phyloP scores from a whole-genome alignment of 2,888 invertebrate genomes.

The Lasius fuliginosus region DNA sequence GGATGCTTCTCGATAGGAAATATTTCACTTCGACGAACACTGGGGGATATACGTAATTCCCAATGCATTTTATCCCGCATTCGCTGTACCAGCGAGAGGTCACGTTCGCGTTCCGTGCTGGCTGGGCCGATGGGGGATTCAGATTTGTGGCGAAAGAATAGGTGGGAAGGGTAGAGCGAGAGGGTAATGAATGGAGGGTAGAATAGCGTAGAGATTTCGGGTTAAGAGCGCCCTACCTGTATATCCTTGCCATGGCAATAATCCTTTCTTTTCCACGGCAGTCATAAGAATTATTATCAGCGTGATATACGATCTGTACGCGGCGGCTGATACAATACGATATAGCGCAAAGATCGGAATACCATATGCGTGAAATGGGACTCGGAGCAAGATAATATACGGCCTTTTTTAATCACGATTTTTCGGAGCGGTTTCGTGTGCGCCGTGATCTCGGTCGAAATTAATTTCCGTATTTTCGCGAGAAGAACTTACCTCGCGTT shows the following conservation, averaged over 20 bases:
- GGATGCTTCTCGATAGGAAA: conserved; percentile 80
- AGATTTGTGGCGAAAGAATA: conserved; percentile 71
- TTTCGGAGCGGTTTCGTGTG: conserved; percentile 19
- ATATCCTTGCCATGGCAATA: conserved; percentile 61
- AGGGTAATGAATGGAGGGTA: conserved; percentile 67
- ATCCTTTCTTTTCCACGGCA: conserved; percentile 40
- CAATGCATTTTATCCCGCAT: conserved; percentile 81
- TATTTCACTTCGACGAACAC: conserved; percentile 80
- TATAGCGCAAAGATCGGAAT: conserved; percentile 49
- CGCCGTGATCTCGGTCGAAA: conserved; percentile 46
- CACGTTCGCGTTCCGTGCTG: conserved; percentile 66
- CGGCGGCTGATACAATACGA: conserved; percentile 53
- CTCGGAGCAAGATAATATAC: conserved; percentile 24
- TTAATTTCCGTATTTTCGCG: conserved; percentile 40
- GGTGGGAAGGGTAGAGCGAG: conserved; percentile 44
- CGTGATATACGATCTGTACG: conserved; percentile 47
- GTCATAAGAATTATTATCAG: conserved; percentile 49
- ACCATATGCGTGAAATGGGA: conserved; percentile 50
- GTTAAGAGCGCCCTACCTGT: conserved; percentile 61
- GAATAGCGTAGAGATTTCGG: conserved; percentile 66
- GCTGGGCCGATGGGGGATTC: conserved; percentile 63
- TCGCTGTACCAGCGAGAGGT: conserved; percentile 67
- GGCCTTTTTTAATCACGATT: conserved; percentile 44
- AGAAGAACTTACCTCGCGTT: conserved; percentile 28
- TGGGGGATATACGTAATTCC: conserved; percentile 79